These are phyloP conservation scores for Drosophila formosana DNA, from an alignment of 2,888 invertebrate species.

Conservation along the genomic window DNA sequence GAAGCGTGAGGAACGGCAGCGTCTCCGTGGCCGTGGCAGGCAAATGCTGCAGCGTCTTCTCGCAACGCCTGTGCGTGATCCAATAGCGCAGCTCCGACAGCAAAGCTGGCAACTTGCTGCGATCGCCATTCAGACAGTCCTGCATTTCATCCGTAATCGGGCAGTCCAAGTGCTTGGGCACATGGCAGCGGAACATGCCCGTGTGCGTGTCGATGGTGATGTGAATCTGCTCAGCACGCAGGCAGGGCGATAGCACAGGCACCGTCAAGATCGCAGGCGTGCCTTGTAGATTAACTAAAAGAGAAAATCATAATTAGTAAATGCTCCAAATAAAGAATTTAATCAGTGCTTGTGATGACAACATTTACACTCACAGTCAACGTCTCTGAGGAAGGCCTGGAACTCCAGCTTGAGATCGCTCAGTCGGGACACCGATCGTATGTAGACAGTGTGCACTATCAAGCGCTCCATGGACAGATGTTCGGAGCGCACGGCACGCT, in stretches of 20 bases:
- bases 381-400: conserved; percentile 87
- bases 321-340: background rate
- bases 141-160: conserved; percentile 93
- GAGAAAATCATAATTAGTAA: background rate
- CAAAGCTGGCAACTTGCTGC: conserved; percentile 88
- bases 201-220: conserved; percentile 98
- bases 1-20: conserved; percentile 92
- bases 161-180: conserved; percentile 94
- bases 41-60: conserved; percentile 96
- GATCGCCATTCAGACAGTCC: conserved; percentile 91
- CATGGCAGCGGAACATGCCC: conserved; percentile 95
- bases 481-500: conserved; percentile 93
- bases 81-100: conserved; percentile 90
- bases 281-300: conserved; percentile 92
- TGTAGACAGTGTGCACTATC: conserved; percentile 97
- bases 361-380: conserved; percentile 89
- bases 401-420: conserved; percentile 91
- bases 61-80: conserved; percentile 96
- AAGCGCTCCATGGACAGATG: conserved; percentile 97
- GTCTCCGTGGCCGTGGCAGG: conserved; percentile 95
- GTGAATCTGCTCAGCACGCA: conserved; percentile 95
- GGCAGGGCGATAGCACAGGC: conserved; percentile 94
- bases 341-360: conserved; percentile 2
- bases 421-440: conserved; percentile 93
- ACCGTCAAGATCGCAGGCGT: conserved; percentile 97